A percentile compares a stretch with the other conserved stretches of the same genome.
phyloP scores from a whole-genome alignment of 2,797 vertebrate species.

The Rhynchonycteris naso region DNA sequence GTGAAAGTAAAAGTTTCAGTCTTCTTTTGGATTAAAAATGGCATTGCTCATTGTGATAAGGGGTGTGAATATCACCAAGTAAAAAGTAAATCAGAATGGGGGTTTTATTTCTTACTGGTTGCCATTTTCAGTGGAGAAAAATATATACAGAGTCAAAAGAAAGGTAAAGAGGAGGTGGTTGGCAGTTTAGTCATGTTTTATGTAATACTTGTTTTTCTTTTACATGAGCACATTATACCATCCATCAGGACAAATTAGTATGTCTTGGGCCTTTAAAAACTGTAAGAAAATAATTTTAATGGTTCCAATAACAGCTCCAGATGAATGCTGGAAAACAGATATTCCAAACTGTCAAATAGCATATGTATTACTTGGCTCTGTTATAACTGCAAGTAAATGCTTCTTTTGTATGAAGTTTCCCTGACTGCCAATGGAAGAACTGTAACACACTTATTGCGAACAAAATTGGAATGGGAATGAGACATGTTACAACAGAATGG shows the following conservation, averaged over 20 bases:
- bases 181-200: constrained; percentile 72
- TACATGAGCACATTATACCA: constrained; percentile 60
- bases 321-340: constrained; percentile 82
- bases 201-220: constrained; percentile 77
- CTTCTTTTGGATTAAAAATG: constrained; percentile 69
- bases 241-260: constrained; percentile 76
- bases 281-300: constrained; percentile 78
- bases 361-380: constrained; percentile 84
- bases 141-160: constrained; percentile 35
- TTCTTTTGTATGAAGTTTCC: constrained; percentile 81
- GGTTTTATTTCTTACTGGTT: constrained; percentile 63
- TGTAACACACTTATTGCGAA: constrained; percentile 81
- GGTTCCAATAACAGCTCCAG: constrained; percentile 80
- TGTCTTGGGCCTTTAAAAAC: constrained; percentile 72
- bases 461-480: constrained; percentile 79
- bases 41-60: constrained; percentile 59
- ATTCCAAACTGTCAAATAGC: constrained; percentile 80
- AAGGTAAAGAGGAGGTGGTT: constrained; percentile 58
- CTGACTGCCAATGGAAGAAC: constrained; percentile 79
- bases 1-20: constrained; percentile 72
- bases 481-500: constrained; percentile 76
- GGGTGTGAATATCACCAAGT: constrained; percentile 57
- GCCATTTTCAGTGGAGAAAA: constrained; percentile 57
- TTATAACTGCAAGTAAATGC: constrained; percentile 81
- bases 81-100: constrained; percentile 55